phyloP scores from a whole-genome alignment of 2,888 invertebrate genomes.

The Apotomis capreana region DNA sequence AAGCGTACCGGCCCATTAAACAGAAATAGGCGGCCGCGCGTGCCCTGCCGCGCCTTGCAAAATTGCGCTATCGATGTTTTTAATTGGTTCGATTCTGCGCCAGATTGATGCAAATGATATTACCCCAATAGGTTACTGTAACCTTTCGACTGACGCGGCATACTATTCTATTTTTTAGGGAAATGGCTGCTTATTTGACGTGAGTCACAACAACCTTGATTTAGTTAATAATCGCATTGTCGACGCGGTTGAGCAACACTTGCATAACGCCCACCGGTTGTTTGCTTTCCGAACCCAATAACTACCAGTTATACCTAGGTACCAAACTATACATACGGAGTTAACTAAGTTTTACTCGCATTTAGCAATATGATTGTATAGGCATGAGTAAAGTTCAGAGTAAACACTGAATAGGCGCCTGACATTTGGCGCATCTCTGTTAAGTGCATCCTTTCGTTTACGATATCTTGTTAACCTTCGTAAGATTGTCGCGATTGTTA shows the following conservation, averaged over 20 bases:
- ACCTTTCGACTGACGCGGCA: conserved; percentile 50
- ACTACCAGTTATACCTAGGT: conserved; percentile 44
- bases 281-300: conserved; percentile 58
- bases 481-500: conserved; percentile 66
- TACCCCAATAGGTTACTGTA: conserved; percentile 58
- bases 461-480: conserved; percentile 71
- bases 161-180: conserved; percentile 43
- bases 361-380: conserved; percentile 44
- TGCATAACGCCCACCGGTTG: conserved; percentile 54
- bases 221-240: conserved; percentile 54
- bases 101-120: conserved; percentile 52
- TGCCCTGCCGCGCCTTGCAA: conserved; percentile 52
- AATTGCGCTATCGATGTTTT: conserved; percentile 56
- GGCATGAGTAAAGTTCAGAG: conserved; percentile 61
- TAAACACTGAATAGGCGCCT: conserved; percentile 59
- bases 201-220: conserved; percentile 65
- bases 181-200: conserved; percentile 54
- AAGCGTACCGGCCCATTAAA: conserved; percentile 54
- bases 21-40: conserved; percentile 44
- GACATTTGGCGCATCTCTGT: conserved; percentile 73
- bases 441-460: conserved; percentile 73
- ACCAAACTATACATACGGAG: conserved; percentile 39
- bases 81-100: conserved; percentile 65
- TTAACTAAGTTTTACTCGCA: conserved; percentile 20
- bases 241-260: conserved; percentile 58